Conservation (phyloP, 2,113 vertebrate species). For the Gallinago undulata region DNA sequence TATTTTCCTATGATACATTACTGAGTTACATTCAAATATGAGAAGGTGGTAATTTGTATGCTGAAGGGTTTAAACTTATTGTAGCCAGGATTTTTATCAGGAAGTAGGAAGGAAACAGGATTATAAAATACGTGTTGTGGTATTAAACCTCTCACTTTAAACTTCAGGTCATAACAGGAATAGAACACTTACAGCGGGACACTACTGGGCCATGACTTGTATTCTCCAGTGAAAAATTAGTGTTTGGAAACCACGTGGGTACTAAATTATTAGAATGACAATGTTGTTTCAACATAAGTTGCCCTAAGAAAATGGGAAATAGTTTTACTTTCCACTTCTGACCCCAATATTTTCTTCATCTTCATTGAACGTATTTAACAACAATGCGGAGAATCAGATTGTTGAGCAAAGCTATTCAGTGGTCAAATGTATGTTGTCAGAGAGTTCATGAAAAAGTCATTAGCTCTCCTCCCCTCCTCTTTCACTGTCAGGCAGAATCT, state of each 20-base stretch:
- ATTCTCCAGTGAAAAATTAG: background rate
- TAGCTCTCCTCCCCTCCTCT: conserved; percentile 72
- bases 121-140: background rate
- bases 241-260: background rate
- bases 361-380: background rate
- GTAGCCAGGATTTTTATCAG: background rate
- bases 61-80: background rate
- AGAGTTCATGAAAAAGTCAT: conserved; percentile 81
- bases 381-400: conserved; percentile 46
- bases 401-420: conserved; percentile 63
- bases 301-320: background rate
- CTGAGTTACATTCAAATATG: background rate
- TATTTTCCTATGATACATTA: background rate
- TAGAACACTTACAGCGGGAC: background rate
- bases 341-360: conserved; percentile 37
- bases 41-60: background rate
- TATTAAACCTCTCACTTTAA: background rate
- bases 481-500: conserved; percentile 79
- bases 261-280: background rate
- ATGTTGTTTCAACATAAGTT: background rate
- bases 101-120: background rate
- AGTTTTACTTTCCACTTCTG: background rate
- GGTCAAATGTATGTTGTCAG: conserved; percentile 73
- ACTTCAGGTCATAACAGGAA: background rate
- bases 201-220: background rate